A percentile compares a stretch with the other conserved stretches of the same genome.
Evolutionary conservation across 2,113 vertebrate species (phyloP).

Genomic region (Eonycteris spelaea): DNA sequence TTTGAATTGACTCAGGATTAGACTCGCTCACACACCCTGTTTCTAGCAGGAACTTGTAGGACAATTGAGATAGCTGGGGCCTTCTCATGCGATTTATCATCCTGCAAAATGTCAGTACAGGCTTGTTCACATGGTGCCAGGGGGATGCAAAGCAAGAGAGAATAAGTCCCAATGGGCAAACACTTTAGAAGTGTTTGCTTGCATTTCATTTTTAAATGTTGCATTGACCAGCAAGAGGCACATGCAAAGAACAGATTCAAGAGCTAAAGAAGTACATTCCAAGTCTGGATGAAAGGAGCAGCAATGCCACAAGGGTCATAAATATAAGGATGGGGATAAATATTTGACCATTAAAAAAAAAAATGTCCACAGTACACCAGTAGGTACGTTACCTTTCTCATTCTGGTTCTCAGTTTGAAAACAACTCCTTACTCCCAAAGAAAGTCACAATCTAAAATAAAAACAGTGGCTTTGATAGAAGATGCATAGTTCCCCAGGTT

Average conservation of each 20-base stretch:
- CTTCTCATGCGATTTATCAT: background rate
- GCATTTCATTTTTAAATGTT: background rate
- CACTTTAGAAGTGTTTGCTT: background rate
- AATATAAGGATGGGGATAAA: background rate
- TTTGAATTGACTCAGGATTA: background rate
- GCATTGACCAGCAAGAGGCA: background rate
- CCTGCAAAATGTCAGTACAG: background rate
- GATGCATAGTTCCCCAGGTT: background rate
- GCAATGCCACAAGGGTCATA: background rate
- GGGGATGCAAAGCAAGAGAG: background rate
- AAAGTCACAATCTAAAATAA: background rate
- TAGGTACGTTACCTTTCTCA: background rate
- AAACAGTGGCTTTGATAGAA: background rate
- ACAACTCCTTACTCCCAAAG: background rate
- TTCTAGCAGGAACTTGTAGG: background rate
- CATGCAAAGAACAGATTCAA: background rate
- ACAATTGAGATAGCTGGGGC: too few species aligned
- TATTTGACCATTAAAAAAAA: background rate
- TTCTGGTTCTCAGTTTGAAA: background rate
- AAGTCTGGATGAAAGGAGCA: background rate
- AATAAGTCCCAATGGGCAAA: background rate
- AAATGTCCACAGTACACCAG: background rate
- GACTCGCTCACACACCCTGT: background rate
- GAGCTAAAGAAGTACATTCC: background rate
- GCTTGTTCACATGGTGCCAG: background rate